Evolutionary conservation across 2,797 vertebrate species (phyloP).

Genomic region (Graptemys geographica): DNA sequence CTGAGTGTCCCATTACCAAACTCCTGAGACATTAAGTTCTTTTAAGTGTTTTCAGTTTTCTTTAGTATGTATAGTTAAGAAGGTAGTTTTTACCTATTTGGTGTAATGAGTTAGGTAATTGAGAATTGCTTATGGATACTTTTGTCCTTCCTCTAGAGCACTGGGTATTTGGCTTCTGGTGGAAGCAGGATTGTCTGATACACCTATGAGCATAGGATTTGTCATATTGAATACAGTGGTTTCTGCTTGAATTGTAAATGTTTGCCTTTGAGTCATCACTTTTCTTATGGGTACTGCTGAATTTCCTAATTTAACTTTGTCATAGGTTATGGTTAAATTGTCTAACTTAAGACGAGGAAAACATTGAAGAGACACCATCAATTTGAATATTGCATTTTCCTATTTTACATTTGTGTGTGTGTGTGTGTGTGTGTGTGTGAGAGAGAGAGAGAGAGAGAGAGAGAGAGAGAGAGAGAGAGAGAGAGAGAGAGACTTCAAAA

Average conservation of each 20-base stretch:
- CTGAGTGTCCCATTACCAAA: neutral
- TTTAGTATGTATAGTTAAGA: slow-evolving; percentile 21
- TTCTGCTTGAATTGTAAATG: neutral
- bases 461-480: neutral
- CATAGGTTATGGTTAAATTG: neutral
- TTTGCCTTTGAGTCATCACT: neutral
- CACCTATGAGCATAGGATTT: neutral
- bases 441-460: neutral
- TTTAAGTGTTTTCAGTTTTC: slow-evolving; percentile 11
- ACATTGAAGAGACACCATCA: neutral
- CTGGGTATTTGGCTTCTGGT: neutral
- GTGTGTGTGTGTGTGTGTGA: fast-evolving
- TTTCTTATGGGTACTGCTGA: neutral
- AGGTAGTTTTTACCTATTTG: slow-evolving; percentile 38
- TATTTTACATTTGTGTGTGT: neutral
- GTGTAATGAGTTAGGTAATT: neutral
- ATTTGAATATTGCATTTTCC: neutral
- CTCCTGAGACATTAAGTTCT: neutral
- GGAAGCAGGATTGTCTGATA: neutral
- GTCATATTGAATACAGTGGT: neutral
- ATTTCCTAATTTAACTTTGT: neutral
- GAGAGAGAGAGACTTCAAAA: neutral
- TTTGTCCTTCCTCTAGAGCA: neutral
- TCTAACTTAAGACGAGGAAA: slow-evolving; percentile 13
- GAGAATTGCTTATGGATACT: neutral